Evolutionary conservation across 2,797 vertebrate species (phyloP).

Genomic region (Brotula barbata): DNA sequence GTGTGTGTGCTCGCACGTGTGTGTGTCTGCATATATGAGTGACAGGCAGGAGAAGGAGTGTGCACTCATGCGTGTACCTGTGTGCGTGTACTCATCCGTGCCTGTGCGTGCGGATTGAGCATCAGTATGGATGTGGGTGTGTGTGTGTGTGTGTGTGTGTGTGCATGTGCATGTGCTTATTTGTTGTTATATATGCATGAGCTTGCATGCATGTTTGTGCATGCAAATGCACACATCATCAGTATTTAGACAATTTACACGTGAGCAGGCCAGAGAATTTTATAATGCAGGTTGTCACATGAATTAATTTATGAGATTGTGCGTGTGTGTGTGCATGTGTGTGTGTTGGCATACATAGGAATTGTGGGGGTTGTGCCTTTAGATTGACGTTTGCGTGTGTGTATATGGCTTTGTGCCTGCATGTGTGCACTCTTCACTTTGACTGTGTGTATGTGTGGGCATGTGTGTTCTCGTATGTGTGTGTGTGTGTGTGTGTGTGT

Average conservation of each 20-base stretch:
- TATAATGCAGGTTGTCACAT: conserved; percentile 41
- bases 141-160: conserved; percentile 12
- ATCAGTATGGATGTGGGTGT: conserved; percentile 24
- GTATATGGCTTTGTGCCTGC: conserved; percentile 41
- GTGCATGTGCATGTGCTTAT: conserved; percentile 23
- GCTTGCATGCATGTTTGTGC: conserved; percentile 47
- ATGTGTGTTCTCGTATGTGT: conserved; percentile 9
- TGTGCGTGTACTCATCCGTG: conserved; percentile 45
- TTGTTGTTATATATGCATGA: conserved; percentile 60
- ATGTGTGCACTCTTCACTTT: conserved; percentile 11
- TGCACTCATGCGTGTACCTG: conserved; percentile 45
- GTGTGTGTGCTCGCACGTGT: conserved; percentile 30
- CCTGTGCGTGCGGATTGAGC: conserved; percentile 45
- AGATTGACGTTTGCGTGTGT: conserved; percentile 54
- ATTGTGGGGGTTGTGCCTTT: conserved; percentile 37
- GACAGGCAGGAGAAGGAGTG: conserved; percentile 47
- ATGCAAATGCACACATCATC: conserved; percentile 57
- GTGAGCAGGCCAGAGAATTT: conserved; percentile 40
- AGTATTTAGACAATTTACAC: conserved; percentile 48
- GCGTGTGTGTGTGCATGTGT: conserved; percentile 5
- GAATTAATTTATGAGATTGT: conserved; percentile 26
- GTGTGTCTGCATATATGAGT: conserved; percentile 26
- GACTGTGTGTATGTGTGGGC: background rate
- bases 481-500: conserved; percentile 49
- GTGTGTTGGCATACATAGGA: conserved; percentile 21